Base-by-base conservation (phyloP, 2,113 vertebrate genomes). In the Leptosomus discolor region DNA sequence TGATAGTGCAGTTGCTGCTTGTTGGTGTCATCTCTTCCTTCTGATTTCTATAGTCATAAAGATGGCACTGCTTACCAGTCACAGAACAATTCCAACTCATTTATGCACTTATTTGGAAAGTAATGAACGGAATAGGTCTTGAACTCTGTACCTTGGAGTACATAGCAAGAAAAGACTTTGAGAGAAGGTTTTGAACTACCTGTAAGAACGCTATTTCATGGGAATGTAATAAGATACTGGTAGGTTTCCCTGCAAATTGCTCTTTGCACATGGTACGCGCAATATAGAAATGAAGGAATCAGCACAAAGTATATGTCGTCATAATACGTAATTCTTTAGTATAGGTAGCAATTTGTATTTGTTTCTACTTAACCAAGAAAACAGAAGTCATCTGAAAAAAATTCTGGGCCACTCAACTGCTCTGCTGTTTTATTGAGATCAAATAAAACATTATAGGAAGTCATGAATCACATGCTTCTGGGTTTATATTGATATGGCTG, bases 121-220 rank as follows among this genome's bases (percentile, higher is more conserved):
- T 37, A 39, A 29, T 21, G 24, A 57, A 45, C 46, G 51, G 6
- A 37, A 10, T 27, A 53, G 21, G 29, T 48, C 26, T 64, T 41
- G 26, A 75, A 53, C 37, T 63, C 29, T 65, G 45, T 21, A 16
- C 39, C 14, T 65, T 6, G 6, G 37, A 81, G 43, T 69, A 43
- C 6, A 6, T 17, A 54, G 27, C 43, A 46, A 74, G 48, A 41
- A 58, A 74, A 68, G 43, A 45, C 21, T 46, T 80, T 9, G 26
- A 39, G 39, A 63, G 61, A 61, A 75, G 30, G 37, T 82, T 88
- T 75, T 34, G 30, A 61, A 45, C 24, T 58, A 67, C 20, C 29
- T 34, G 24, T 79, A 18, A 79, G 41, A 85, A 57, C 0, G 1
- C 8, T 36, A 3, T 79, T 46, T 53, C 0, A 0, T 67, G 27